These are phyloP conservation scores for Myodes glareolus DNA, from an alignment of 2,113 vertebrate species.

Conservation along the genomic window DNA sequence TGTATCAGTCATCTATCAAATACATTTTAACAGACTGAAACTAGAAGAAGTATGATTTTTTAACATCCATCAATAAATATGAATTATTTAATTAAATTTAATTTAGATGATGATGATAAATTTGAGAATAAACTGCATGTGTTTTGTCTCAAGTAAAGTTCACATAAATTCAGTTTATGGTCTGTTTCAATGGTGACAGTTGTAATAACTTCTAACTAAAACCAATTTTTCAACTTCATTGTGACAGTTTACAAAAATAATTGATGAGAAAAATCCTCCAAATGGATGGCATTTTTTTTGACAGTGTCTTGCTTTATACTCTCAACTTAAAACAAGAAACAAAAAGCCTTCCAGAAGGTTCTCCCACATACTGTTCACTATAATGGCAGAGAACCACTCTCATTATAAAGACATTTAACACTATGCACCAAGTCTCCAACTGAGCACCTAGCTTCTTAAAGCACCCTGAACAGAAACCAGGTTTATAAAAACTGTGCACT, in stretches of 20 bases:
- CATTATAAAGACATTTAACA: not conserved
- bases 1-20: conserved; percentile 19
- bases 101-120: conserved; percentile 39
- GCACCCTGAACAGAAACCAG: not conserved
- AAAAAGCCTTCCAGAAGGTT: not conserved
- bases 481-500: not conserved
- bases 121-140: conserved; percentile 48
- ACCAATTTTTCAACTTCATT: conserved; percentile 24
- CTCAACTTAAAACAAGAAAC: not conserved
- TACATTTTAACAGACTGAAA: conserved; percentile 33
- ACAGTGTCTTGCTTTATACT: not conserved
- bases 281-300: not conserved
- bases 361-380: not conserved
- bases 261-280: not conserved
- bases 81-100: conserved; percentile 60
- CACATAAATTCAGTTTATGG: conserved; percentile 38
- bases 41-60: not conserved
- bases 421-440: not conserved
- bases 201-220: not conserved
- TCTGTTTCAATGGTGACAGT: not conserved
- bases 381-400: not conserved
- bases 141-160: not conserved
- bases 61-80: conserved; percentile 36
- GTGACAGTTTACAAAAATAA: conserved; percentile 18
- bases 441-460: not conserved